These are phyloP conservation scores for Metalampra italica DNA, from an alignment of 2,888 invertebrate species.

Conservation along the genomic window DNA sequence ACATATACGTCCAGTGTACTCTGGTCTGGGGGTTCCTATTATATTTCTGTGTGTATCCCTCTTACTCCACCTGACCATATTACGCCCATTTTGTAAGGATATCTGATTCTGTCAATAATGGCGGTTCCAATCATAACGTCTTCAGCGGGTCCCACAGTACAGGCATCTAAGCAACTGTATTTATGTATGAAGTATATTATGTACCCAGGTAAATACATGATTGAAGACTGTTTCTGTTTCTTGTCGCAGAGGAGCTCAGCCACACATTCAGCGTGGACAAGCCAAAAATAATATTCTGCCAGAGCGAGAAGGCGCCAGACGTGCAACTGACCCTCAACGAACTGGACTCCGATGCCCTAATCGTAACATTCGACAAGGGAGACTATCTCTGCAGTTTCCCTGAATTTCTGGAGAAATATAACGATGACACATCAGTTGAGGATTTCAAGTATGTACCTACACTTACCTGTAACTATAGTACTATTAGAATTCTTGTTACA, in stretches of 20 bases:
- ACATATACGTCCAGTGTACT: no score
- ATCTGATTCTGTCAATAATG: no score
- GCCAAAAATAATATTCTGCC: conserved; percentile 46
- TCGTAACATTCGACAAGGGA: conserved; percentile 41
- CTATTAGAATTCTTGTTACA: neutral
- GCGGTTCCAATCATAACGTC: no score
- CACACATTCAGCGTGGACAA: conserved; percentile 25
- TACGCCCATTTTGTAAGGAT: no score
- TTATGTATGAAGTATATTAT: no score
- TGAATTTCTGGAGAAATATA: conserved; percentile 32
- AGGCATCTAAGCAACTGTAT: no score
- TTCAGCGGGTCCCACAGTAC: no score
- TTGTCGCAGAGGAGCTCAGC: conserved; percentile 34
- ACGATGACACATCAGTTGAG: conserved; percentile 21
- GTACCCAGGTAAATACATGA: no score
- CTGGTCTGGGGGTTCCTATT: no score
- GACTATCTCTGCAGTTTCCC: conserved; percentile 33
- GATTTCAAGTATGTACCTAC: conserved; percentile 30
- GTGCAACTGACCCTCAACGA: conserved; percentile 38
- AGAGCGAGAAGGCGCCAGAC: conserved; percentile 35
- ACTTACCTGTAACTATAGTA: neutral
- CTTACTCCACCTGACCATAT: no score
- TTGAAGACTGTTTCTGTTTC: no score
- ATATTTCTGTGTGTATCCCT: no score
- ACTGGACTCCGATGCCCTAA: conserved; percentile 26